Evolutionary conservation across 2,888 invertebrate species (phyloP).

Genomic region (Plagiodera versicolora): DNA sequence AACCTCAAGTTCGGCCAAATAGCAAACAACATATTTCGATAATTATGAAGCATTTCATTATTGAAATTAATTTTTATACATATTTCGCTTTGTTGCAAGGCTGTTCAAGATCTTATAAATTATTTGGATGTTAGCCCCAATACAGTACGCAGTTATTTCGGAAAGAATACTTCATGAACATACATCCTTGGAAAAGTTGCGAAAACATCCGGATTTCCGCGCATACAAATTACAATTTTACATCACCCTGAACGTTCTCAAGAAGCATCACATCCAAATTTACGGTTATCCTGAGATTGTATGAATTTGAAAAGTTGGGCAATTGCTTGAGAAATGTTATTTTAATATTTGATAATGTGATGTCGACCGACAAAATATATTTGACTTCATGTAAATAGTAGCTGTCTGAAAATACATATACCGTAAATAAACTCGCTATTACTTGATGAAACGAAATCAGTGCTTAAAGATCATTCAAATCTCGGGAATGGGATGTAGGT

Average conservation of each 20-base stretch:
- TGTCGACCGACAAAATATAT: background rate
- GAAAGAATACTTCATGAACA: constrained; percentile 38
- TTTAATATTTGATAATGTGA: background rate
- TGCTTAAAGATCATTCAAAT: no score
- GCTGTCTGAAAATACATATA: no score
- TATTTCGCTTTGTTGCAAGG: no score
- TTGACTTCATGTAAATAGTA: background rate
- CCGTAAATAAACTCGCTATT: no score
- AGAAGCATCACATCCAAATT: constrained; percentile 15
- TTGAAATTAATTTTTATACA: no score
- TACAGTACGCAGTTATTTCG: constrained; percentile 31
- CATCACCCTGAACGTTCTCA: constrained; percentile 15
- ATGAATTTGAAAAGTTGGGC: background rate
- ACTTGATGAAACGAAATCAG: no score
- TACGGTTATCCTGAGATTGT: background rate
- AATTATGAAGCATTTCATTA: no score
- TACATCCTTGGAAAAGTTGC: constrained; percentile 22
- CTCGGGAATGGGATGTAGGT: no score
- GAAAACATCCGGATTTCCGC: constrained; percentile 22
- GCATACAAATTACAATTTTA: constrained; percentile 31
- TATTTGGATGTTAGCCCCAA: constrained; percentile 22
- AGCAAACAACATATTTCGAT: no score
- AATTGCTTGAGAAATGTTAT: background rate
- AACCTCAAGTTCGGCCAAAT: no score
- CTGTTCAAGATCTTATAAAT: constrained; percentile 10